Base-by-base conservation (phyloP, 2,113 vertebrate genomes). In the Craseonycteris thonglongyai region DNA sequence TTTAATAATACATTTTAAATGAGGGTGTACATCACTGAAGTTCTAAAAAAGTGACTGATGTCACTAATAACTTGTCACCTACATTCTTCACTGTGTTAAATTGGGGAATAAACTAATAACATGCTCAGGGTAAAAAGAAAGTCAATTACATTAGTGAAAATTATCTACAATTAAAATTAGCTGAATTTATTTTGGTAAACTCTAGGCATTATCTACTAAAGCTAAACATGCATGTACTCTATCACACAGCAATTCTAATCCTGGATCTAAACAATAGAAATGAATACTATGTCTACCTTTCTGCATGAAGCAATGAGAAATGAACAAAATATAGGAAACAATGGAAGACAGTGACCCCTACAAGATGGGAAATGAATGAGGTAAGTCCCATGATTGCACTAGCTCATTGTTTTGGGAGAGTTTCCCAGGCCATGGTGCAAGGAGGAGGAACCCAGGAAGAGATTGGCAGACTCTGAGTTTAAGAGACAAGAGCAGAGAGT, bases 1-100 rank as follows among this genome's bases (percentile, higher is more conserved):
- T 91, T 59, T 59, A 86, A 69, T 69, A 42, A 94, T 61, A 35
- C 22, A 82, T 86, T 95, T 91, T 38, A 94, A 78, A 90, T 79
- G 51, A 89, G n/a, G 63, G 18, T 61, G 22, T 68, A 51, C 10
- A 71, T 87, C 35, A 56, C 69, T 45, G 16, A 94, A 61, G 13
- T 86, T 79, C n/a, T 85, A 51, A 91, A 95, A 79, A 59, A 54
- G 54, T 54, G 26, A 82, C 49, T 38, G 19, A 74, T 91, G 76
- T 92, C 28, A 68, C 28, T 63, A 75, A 38, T 63, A 91, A 42
- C 6, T 16, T 83, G 38, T 87, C 74, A 79, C 13, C 15, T 83
- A 71, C 68, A 78, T 1, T 82, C 15, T 95, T 61, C 33, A 68
- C 38, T 91, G 21, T 66, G 65, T 72, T 47, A 84, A 63, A 71